Conservation (phyloP, 2,888 invertebrate genomes). For the Dermolepida albohirtum region DNA sequence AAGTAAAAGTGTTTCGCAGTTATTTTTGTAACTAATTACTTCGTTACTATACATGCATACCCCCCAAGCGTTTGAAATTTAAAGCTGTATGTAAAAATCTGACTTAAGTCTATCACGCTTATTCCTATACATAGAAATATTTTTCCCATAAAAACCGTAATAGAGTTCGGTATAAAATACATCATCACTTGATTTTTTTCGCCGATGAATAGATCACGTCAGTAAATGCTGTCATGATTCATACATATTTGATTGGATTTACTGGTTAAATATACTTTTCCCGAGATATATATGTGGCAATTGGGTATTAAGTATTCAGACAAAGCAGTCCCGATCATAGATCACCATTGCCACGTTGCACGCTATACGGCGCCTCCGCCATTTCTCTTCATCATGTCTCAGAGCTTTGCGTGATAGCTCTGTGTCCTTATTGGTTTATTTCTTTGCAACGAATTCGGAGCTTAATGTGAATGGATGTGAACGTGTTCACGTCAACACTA, state of each 20-base stretch:
- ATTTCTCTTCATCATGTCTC: slow-evolving; percentile 64
- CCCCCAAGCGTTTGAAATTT: no score
- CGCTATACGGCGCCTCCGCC: slow-evolving; percentile 54
- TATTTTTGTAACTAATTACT: no score
- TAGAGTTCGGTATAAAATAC: no score
- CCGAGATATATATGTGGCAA: slow-evolving; percentile 39
- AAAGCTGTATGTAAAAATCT: no score
- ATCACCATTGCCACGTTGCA: slow-evolving; percentile 58
- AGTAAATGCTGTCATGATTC: slow-evolving; percentile 32
- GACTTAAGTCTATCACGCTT: no score
- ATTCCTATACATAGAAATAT: no score
- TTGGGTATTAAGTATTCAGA: slow-evolving; percentile 60
- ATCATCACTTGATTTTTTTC: no score
- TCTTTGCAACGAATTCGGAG: slow-evolving; percentile 45
- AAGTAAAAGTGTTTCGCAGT: no score
- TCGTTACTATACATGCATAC: no score
- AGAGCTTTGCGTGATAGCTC: slow-evolving; percentile 60
- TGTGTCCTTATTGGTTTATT: slow-evolving; percentile 62
- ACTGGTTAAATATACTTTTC: slow-evolving; percentile 35
- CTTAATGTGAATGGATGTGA: slow-evolving; percentile 43
- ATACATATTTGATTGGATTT: slow-evolving; percentile 35
- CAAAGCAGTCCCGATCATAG: slow-evolving; percentile 59
- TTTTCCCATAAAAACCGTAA: no score
- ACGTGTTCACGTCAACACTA: slow-evolving; percentile 28
- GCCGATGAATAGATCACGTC: slow-evolving; percentile 17